A percentile compares a stretch with the other conserved stretches of the same genome.
Conservation (phyloP, 2,113 vertebrate species). For the Okapia johnstoni region DNA sequence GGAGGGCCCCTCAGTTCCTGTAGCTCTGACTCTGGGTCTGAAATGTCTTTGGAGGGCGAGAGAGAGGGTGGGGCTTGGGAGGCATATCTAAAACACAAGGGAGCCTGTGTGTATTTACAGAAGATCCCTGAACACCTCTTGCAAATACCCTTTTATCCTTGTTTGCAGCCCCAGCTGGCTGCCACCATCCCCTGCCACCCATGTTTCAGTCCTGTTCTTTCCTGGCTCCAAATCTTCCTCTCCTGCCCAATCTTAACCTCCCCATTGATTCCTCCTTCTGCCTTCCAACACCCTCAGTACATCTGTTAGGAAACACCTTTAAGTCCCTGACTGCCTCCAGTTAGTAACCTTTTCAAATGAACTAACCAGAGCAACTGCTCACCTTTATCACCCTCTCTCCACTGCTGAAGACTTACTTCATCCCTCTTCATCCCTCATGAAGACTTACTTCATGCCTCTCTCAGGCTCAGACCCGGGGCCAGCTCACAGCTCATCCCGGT, state of each 20-base stretch:
- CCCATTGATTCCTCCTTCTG: neutral
- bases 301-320: neutral
- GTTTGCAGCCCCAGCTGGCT: neutral
- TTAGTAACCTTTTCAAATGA: neutral
- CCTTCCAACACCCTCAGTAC: neutral
- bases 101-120: neutral
- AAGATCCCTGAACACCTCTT: neutral
- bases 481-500: neutral
- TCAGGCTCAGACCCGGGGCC: neutral
- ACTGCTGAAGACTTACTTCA: neutral
- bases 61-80: neutral
- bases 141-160: neutral
- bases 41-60: neutral
- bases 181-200: neutral
- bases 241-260: neutral
- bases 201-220: neutral
- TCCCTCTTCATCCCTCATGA: neutral
- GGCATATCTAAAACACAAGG: neutral
- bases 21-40: neutral
- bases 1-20: neutral
- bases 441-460: neutral
- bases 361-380: neutral
- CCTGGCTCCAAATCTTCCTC: neutral
- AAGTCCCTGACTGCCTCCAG: neutral
- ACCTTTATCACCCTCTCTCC: neutral